Conservation (phyloP, 35 echinoderm and acorn worm genomes). For the Apostichopus californicus region DNA sequence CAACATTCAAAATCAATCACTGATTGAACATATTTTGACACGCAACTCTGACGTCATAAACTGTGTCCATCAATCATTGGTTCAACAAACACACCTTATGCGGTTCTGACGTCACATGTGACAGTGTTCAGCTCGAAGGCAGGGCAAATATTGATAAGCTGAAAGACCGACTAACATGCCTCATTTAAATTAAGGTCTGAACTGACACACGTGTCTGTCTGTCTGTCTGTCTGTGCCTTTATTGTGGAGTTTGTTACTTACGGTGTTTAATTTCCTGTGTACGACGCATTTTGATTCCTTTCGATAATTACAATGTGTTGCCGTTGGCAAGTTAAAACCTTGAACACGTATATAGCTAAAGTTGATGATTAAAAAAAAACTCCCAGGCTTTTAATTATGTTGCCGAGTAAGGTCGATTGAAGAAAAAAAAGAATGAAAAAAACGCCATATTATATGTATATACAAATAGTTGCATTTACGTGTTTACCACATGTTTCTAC, state of each 20-base stretch:
- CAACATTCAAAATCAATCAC: too few relatives aligned
- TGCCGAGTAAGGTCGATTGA: background rate
- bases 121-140: too few relatives aligned
- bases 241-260: background rate
- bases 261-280: constrained; percentile 28
- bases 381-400: background rate
- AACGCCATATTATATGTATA: too few relatives aligned
- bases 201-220: background rate
- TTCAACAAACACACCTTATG: background rate
- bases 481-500: too few relatives aligned
- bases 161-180: too few relatives aligned
- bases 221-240: too few relatives aligned
- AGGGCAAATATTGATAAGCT: too few relatives aligned
- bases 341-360: background rate
- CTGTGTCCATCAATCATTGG: background rate
- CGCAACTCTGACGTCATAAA: background rate
- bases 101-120: background rate
- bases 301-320: constrained; percentile 8
- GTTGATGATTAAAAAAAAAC: background rate
- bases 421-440: too few relatives aligned
- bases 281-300: background rate
- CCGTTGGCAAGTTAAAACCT: background rate
- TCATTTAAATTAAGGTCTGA: background rate
- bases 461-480: too few relatives aligned
- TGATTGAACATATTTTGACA: too few relatives aligned